These are phyloP conservation scores for Hypolimnas misippus DNA, from an alignment of 2,888 invertebrate species.

Conservation along the genomic window DNA sequence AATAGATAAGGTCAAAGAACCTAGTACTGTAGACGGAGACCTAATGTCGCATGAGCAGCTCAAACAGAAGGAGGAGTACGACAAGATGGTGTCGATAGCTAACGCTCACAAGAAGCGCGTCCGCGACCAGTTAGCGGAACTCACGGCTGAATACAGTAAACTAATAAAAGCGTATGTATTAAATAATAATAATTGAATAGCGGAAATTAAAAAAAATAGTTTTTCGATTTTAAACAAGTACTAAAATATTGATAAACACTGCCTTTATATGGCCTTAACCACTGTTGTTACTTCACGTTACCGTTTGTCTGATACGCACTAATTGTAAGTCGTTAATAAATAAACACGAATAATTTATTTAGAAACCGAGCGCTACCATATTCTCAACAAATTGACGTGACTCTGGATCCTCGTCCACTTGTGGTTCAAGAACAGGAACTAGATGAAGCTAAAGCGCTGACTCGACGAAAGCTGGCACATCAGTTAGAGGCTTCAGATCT, in stretches of 20 bases:
- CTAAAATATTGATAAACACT: too few species aligned
- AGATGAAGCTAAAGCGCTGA: constrained; percentile 85
- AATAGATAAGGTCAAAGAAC: constrained; percentile 58
- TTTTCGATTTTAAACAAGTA: too few species aligned
- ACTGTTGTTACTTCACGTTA: not conserved
- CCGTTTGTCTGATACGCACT: not conserved
- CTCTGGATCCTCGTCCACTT: constrained; percentile 87
- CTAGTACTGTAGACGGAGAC: constrained; percentile 70
- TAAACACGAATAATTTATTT: not conserved
- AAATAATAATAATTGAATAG: too few species aligned
- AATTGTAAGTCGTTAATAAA: not conserved
- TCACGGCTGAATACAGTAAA: constrained; percentile 84
- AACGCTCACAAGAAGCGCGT: constrained; percentile 86
- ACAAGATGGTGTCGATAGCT: constrained; percentile 85
- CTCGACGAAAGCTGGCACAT: constrained; percentile 87
- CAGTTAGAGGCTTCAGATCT: constrained; percentile 88
- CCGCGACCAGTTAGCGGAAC: constrained; percentile 76
- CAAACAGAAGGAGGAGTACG: constrained; percentile 87
- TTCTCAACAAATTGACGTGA: constrained; percentile 86
- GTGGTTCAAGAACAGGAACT: constrained; percentile 84
- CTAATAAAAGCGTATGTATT: constrained; percentile 78
- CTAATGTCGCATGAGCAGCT: constrained; percentile 86
- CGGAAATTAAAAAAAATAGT: too few species aligned
- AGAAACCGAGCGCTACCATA: constrained; percentile 85
- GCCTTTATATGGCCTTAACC: too few species aligned